Percentiles rank a stretch among this genome's conserved stretches.
Conservation (phyloP, 2,888 invertebrate genomes). For the Limenitis camilla region DNA sequence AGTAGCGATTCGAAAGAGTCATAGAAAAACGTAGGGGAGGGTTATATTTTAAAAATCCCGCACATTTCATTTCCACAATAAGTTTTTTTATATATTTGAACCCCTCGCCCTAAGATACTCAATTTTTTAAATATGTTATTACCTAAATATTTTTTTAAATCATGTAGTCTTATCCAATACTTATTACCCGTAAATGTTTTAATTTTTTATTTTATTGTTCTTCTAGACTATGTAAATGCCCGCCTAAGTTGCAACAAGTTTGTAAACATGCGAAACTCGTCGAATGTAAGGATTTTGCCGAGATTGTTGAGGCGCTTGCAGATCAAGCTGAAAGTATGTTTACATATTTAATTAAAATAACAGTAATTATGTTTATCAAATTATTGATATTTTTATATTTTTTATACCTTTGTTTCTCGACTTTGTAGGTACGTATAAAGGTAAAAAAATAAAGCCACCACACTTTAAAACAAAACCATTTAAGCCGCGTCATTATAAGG, state of each 20-base stretch:
- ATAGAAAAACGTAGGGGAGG: too few species aligned
- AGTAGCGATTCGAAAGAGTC: too few species aligned
- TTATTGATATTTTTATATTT: background rate
- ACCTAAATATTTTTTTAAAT: too few species aligned
- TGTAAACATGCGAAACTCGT: conserved; percentile 35
- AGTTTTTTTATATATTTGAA: too few species aligned
- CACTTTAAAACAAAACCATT: conserved; percentile 50
- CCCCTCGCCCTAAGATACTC: too few species aligned
- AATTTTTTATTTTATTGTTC: conserved; percentile 11
- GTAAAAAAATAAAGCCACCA: conserved; percentile 28
- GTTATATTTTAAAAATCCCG: too few species aligned
- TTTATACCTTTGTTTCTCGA: background rate
- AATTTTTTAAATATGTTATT: too few species aligned
- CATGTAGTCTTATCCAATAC: too few species aligned
- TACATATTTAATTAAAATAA: too few species aligned
- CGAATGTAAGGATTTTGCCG: conserved; percentile 48
- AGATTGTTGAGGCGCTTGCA: conserved; percentile 53
- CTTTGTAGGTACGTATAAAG: conserved; percentile 19
- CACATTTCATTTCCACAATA: too few species aligned
- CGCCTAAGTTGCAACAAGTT: conserved; percentile 31
- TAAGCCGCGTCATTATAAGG: conserved; percentile 45
- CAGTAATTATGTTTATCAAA: too few species aligned
- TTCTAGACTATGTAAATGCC: conserved; percentile 48
- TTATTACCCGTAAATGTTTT: background rate
- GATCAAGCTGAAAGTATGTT: conserved; percentile 42